Evolutionary conservation across 53 echinoderm and acorn worm genomes (phyloP).

Genomic region (Stichopus horrens): DNA sequence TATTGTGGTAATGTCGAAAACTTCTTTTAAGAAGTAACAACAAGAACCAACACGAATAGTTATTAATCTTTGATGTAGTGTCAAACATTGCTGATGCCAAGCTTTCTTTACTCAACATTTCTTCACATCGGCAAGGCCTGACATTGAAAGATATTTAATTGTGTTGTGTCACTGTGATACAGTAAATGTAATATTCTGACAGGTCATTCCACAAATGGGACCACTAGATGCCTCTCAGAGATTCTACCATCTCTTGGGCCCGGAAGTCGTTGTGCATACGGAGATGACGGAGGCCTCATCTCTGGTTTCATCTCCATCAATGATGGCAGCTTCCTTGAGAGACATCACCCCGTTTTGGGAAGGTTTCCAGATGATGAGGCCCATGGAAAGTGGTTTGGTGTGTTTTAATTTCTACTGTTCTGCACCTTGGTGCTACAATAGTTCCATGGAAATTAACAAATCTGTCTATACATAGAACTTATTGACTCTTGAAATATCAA

Average conservation of each 20-base stretch:
- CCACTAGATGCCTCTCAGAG: background rate
- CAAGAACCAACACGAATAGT: too few species aligned
- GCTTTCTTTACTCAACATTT: too few species aligned
- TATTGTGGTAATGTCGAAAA: too few species aligned
- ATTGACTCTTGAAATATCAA: too few species aligned
- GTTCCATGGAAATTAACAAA: background rate
- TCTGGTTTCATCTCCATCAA: background rate
- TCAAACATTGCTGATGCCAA: too few species aligned
- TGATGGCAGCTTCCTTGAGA: background rate
- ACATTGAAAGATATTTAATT: too few species aligned
- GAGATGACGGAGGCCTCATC: background rate
- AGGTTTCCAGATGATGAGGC: background rate
- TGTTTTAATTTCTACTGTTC: background rate
- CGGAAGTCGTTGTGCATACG: slow-evolving; percentile 7
- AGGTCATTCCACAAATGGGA: background rate
- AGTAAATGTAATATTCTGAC: background rate
- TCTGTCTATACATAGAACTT: too few species aligned
- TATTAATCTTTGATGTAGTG: too few species aligned
- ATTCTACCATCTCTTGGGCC: background rate
- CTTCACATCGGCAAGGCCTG: too few species aligned
- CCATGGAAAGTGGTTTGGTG: slow-evolving; percentile 25
- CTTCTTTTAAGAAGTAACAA: too few species aligned
- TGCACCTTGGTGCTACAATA: background rate
- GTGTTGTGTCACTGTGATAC: too few species aligned
- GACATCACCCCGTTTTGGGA: background rate